Evolutionary conservation across 2,797 vertebrate species (phyloP).

Genomic region (Cyclura pinguis): DNA sequence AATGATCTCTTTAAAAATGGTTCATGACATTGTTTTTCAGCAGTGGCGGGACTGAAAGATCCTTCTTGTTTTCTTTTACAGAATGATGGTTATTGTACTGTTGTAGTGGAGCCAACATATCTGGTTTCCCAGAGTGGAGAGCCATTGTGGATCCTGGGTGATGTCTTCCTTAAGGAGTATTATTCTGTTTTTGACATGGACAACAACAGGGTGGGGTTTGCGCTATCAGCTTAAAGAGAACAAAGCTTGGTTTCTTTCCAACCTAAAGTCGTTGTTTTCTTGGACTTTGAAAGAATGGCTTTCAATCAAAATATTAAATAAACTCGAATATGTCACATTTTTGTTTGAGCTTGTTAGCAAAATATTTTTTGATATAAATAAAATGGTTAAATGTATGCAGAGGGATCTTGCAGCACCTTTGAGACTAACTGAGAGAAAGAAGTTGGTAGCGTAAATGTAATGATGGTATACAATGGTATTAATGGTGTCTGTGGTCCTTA

Average conservation of each 20-base stretch:
- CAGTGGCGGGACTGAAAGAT: rapidly evolving
- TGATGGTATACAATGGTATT: too few species aligned
- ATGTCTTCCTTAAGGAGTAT: constrained; percentile 85
- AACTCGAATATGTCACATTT: neutral
- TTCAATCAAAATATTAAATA: constrained; percentile 10
- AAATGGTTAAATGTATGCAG: neutral
- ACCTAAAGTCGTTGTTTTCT: neutral
- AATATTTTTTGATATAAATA: neutral
- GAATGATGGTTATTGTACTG: constrained; percentile 70
- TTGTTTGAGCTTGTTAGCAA: neutral
- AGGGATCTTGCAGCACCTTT: too few species aligned
- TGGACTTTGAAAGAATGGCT: neutral
- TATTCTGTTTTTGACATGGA: constrained; percentile 81
- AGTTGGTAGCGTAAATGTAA: too few species aligned
- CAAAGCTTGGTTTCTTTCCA: too few species aligned
- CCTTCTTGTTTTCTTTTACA: constrained; percentile 15
- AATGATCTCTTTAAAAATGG: too few species aligned
- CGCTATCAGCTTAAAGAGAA: constrained; percentile 68
- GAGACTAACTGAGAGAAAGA: too few species aligned
- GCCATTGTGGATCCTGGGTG: constrained; percentile 84
- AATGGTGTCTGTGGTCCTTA: too few species aligned
- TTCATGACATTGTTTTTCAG: neutral
- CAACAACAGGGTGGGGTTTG: constrained; percentile 83
- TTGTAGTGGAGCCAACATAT: constrained; percentile 79
- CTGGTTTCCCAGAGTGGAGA: constrained; percentile 76